phyloP scores from a whole-genome alignment of 2,113 vertebrate species.

The Onychostoma macrolepis region DNA sequence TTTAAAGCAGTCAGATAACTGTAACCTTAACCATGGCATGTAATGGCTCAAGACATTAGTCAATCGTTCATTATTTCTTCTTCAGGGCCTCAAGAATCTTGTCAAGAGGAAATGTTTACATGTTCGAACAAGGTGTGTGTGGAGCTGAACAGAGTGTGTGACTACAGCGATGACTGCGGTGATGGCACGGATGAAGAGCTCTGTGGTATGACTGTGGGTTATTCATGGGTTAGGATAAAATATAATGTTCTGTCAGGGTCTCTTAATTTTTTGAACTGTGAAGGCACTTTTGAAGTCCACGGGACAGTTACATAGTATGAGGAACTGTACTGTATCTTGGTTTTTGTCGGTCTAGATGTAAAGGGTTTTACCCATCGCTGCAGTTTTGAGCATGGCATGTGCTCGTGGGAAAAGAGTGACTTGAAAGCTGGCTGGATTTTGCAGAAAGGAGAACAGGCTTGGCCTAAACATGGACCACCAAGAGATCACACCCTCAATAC shows the following conservation, averaged over 20 bases:
- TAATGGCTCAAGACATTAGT: background rate
- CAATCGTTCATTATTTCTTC: background rate
- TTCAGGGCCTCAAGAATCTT: conserved; percentile 68
- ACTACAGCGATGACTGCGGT: conserved; percentile 79
- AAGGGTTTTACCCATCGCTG: conserved; percentile 67
- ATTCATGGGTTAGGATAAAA: background rate
- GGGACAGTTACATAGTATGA: background rate
- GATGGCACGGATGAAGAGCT: conserved; percentile 72
- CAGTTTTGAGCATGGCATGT: conserved; percentile 74
- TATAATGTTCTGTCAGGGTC: background rate
- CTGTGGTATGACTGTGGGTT: conserved; percentile 69
- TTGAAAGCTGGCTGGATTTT: conserved; percentile 64
- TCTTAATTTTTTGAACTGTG: background rate
- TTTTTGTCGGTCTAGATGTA: conserved; percentile 55
- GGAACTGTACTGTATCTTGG: background rate
- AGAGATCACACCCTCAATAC: conserved; percentile 77
- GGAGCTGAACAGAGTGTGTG: conserved; percentile 70
- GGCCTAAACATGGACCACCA: conserved; percentile 65
- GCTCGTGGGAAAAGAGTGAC: conserved; percentile 67
- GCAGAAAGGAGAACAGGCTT: conserved; percentile 61
- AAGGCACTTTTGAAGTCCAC: background rate
- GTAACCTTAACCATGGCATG: background rate
- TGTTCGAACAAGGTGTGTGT: conserved; percentile 75
- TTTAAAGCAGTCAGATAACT: background rate
- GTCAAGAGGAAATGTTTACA: conserved; percentile 65